phyloP scores from a whole-genome alignment of 1,140 invertebrate species.

The Homarus americanus region DNA sequence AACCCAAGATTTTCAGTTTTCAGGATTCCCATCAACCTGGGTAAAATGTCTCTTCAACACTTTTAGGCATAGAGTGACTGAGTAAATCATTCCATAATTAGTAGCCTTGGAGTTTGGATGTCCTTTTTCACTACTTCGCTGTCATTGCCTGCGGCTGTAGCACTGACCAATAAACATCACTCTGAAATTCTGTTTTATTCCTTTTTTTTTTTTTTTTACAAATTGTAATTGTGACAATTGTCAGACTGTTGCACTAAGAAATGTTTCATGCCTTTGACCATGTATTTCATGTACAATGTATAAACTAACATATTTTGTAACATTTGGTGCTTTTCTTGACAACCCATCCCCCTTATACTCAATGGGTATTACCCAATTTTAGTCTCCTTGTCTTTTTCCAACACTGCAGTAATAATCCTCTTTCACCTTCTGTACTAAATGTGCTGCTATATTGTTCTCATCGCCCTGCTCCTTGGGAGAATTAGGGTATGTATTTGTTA shows the following conservation, averaged over 20 bases:
- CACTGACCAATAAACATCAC: slow-evolving; percentile 69
- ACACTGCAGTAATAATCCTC: no score
- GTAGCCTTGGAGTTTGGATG: slow-evolving; percentile 58
- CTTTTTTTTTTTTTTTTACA: slow-evolving; percentile 15
- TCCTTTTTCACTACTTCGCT: slow-evolving; percentile 65
- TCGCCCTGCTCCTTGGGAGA: no score
- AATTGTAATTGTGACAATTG: slow-evolving; percentile 7
- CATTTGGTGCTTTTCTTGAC: neutral
- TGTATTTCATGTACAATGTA: neutral
- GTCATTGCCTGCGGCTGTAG: slow-evolving; percentile 67
- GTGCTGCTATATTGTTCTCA: no score
- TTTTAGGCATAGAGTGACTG: slow-evolving; percentile 36
- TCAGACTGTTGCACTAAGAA: neutral
- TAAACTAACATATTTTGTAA: neutral
- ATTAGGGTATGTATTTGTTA: no score
- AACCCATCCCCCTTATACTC: no score
- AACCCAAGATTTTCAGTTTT: slow-evolving; percentile 10
- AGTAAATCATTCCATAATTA: slow-evolving; percentile 70
- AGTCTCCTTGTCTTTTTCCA: no score
- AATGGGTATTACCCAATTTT: no score
- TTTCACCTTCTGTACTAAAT: no score
- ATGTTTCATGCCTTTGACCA: neutral
- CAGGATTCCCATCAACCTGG: neutral
- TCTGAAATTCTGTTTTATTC: slow-evolving; percentile 29
- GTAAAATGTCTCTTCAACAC: slow-evolving; percentile 26